Percentiles rank a stretch among this genome's conserved stretches.
phyloP scores from a whole-genome alignment of 2,888 invertebrate species.

The Cacoxenus indagator region DNA sequence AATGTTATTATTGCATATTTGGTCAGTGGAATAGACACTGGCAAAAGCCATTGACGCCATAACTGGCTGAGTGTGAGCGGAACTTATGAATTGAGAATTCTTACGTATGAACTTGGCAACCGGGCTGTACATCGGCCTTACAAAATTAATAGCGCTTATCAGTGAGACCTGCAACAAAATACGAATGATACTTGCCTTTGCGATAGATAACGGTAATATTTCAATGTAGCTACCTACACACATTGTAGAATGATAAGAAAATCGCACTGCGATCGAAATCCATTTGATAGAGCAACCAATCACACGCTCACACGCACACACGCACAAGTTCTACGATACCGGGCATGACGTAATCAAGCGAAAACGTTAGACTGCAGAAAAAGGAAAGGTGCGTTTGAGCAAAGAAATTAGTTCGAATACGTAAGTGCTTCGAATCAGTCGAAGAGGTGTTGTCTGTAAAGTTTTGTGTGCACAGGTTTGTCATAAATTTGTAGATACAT shows the following conservation, averaged over 20 bases:
- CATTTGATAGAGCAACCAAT: not conserved
- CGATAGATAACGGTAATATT: not conserved
- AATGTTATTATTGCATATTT: not conserved
- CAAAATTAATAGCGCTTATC: not conserved
- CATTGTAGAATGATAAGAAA: slow-evolving; percentile 21
- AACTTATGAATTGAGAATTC: not conserved
- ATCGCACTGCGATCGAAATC: not conserved
- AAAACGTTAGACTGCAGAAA: not conserved
- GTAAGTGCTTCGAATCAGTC: not conserved
- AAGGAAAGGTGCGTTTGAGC: not conserved
- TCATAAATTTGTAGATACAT: not conserved
- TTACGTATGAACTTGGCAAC: slow-evolving; percentile 1
- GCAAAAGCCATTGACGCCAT: slow-evolving; percentile 15
- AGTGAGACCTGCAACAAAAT: not conserved
- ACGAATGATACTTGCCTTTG: not conserved
- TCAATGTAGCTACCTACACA: not conserved
- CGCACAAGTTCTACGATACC: not conserved
- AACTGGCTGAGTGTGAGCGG: not conserved
- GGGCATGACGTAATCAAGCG: not conserved
- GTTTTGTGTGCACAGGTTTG: not conserved
- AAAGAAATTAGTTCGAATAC: not conserved
- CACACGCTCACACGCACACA: not conserved
- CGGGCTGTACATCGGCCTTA: not conserved
- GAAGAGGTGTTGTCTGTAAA: not conserved
- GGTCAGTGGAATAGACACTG: not conserved